These are phyloP conservation scores for Drosophila infuscata DNA, from an alignment of 2,888 invertebrate species.

Conservation along the genomic window DNA sequence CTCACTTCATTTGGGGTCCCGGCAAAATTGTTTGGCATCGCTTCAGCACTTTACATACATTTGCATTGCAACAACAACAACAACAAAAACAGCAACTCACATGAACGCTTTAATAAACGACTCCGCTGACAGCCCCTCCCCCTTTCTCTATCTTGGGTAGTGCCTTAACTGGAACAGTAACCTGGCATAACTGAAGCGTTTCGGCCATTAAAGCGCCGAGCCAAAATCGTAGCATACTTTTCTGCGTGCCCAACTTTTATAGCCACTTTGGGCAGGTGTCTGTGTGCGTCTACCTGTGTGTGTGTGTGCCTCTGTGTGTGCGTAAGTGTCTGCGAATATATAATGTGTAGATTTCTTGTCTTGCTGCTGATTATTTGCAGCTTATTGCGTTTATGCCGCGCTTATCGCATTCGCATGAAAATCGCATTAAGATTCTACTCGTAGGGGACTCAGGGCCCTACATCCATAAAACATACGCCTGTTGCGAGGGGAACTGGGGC, in stretches of 20 bases:
- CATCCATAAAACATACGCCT: conserved; percentile 22
- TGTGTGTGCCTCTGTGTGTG: neutral
- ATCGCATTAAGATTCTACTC: conserved; percentile 63
- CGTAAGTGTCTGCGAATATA: conserved; percentile 10
- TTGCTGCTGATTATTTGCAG: conserved; percentile 70
- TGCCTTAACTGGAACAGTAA: conserved; percentile 6
- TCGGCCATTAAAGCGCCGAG: conserved; percentile 34
- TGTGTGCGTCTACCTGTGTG: neutral
- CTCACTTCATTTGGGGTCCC: conserved; percentile 71
- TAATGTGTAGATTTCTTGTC: conserved; percentile 53
- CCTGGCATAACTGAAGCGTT: conserved; percentile 27
- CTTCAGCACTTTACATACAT: conserved; percentile 69
- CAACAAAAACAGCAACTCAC: conserved; percentile 22
- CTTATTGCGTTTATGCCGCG: conserved; percentile 76
- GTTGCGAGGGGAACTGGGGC: conserved; percentile 12
- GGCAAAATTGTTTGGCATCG: conserved; percentile 53
- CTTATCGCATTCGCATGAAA: conserved; percentile 76
- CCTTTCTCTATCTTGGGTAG: neutral
- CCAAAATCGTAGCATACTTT: conserved; percentile 50
- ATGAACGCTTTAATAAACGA: conserved; percentile 52
- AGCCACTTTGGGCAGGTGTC: conserved; percentile 51
- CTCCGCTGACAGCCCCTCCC: neutral
- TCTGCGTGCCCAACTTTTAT: conserved; percentile 49
- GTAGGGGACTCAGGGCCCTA: neutral
- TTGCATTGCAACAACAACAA: conserved; percentile 56